Evolutionary conservation across 2,797 vertebrate genomes (phyloP).

Genomic region (Cynodonichthys magdalenae): DNA sequence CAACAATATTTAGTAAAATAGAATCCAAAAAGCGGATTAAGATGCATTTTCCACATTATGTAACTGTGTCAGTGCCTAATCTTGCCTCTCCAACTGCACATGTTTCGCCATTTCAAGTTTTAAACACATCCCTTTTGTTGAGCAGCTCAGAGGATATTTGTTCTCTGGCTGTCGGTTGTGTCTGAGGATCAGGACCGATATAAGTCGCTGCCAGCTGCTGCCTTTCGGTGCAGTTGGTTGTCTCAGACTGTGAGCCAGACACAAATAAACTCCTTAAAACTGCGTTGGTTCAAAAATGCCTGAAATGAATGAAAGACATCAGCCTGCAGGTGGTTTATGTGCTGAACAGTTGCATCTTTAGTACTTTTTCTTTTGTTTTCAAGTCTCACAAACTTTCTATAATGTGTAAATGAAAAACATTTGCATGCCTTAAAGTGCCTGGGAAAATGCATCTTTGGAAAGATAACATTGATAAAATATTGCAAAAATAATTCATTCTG

Average conservation of each 20-base stretch:
- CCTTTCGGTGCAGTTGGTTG: conserved; percentile 29
- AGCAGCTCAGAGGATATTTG: conserved; percentile 33
- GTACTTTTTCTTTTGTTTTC: conserved; percentile 8
- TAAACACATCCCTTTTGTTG: conserved; percentile 41
- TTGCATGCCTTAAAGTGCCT: no score
- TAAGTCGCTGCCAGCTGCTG: conserved; percentile 48
- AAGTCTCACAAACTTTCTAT: not conserved
- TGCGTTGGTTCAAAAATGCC: conserved; percentile 25
- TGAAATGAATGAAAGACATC: conserved; percentile 14
- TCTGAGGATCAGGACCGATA: conserved; percentile 35
- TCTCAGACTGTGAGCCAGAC: conserved; percentile 18
- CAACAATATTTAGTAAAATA: conserved; percentile 9
- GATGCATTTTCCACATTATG: conserved; percentile 29
- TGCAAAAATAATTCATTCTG: no score
- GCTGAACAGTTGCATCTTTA: conserved; percentile 2
- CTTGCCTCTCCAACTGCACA: conserved; percentile 18
- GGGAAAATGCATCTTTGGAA: no score
- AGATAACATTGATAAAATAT: no score
- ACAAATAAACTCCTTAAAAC: conserved; percentile 33
- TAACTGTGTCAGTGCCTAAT: conserved; percentile 40
- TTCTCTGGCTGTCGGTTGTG: conserved; percentile 26
- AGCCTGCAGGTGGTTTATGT: conserved; percentile 17
- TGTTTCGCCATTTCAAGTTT: conserved; percentile 40
- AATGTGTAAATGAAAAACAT: not conserved
- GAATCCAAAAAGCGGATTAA: conserved; percentile 17